These are phyloP conservation scores for Pollenia labialis DNA, from an alignment of 2,888 invertebrate species.

Conservation along the genomic window DNA sequence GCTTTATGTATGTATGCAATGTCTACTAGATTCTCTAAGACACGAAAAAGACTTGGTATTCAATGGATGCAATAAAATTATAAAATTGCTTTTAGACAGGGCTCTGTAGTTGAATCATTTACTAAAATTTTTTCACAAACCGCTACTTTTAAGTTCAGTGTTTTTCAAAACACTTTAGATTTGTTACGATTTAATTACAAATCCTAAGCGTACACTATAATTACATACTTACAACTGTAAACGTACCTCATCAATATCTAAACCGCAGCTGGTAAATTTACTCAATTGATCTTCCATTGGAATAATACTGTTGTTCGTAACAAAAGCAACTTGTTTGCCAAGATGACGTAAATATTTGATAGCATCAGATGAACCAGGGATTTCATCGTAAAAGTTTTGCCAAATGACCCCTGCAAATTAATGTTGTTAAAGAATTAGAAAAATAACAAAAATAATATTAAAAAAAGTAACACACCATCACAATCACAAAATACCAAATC, in stretches of 20 bases:
- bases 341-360: conserved; percentile 81
- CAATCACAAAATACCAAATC: conserved; percentile 87
- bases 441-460: neutral
- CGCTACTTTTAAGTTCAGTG: neutral
- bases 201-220: neutral
- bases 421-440: neutral
- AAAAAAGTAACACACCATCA: conserved; percentile 84
- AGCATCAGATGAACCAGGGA: conserved; percentile 82
- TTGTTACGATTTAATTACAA: neutral
- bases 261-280: conserved; percentile 78
- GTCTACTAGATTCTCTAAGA: no score
- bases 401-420: conserved; percentile 84
- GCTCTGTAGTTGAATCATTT: no score
- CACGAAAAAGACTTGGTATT: no score
- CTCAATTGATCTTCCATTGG: conserved; percentile 77
- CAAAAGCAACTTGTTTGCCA: conserved; percentile 84
- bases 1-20: no score
- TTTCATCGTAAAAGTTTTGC: conserved; percentile 81
- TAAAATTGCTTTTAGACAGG: no score
- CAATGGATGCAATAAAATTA: no score
- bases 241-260: conserved; percentile 79
- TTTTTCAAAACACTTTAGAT: neutral
- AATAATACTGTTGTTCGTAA: conserved; percentile 84
- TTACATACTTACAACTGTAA: neutral
- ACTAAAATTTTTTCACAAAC: no score